Conservation (phyloP, 2,113 vertebrate species). For the Anarhynchus alexandrinus region DNA sequence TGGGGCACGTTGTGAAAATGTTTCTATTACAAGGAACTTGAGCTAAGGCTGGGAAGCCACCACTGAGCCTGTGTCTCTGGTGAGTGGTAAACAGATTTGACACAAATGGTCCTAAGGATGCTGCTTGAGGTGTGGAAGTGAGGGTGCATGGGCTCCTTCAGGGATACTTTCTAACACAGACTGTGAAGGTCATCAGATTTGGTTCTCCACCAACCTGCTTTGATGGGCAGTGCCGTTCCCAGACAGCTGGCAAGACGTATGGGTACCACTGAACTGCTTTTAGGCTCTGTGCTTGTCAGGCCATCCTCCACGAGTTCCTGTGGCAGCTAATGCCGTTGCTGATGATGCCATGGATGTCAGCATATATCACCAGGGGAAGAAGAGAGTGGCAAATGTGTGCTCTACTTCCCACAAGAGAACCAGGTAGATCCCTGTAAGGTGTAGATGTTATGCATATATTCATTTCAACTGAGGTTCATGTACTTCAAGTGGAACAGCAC, state of each 20-base stretch:
- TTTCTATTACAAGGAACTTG: background rate
- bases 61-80: fast-evolving
- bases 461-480: background rate
- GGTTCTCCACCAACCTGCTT: background rate
- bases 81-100: background rate
- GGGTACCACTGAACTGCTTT: background rate
- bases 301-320: background rate
- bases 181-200: background rate
- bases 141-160: background rate
- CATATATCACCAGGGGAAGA: background rate
- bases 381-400: background rate
- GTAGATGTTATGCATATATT: background rate
- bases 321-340: background rate
- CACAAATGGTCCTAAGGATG: background rate
- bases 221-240: background rate
- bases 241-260: background rate
- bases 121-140: background rate
- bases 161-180: background rate
- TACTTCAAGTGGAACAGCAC: background rate
- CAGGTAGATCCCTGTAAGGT: fast-evolving
- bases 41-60: background rate
- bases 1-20: background rate
- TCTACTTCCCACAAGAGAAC: background rate
- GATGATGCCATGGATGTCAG: background rate
- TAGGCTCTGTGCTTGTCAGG: background rate